A percentile compares a stretch with the other conserved stretches of the same genome.
Conservation (phyloP, 2,113 vertebrate genomes). For the Sander lucioperca region DNA sequence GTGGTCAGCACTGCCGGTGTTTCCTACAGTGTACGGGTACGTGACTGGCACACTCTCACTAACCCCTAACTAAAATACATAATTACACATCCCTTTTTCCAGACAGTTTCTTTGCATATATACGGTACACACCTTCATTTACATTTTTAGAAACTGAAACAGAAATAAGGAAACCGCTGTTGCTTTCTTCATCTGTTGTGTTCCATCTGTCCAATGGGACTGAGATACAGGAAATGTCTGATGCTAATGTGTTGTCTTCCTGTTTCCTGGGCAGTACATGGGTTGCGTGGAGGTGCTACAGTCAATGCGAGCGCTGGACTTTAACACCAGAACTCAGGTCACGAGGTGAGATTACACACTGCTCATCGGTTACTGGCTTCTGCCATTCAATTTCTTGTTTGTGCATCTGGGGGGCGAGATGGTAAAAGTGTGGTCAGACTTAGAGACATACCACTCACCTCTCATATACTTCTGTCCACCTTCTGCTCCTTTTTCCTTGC, state of each 20-base stretch:
- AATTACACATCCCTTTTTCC: slow-evolving; percentile 1
- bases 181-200: slow-evolving; percentile 21
- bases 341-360: slow-evolving; percentile 89
- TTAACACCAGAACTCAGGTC: slow-evolving; percentile 97
- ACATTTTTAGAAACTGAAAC: slow-evolving; percentile 26
- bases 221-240: slow-evolving; percentile 59
- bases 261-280: slow-evolving; percentile 87
- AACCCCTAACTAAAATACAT: not conserved
- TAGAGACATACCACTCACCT: slow-evolving; percentile 15
- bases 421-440: slow-evolving; percentile 28
- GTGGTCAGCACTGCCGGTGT: slow-evolving; percentile 96
- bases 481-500: slow-evolving; percentile 25
- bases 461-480: slow-evolving; percentile 18
- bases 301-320: slow-evolving; percentile 97
- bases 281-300: slow-evolving; percentile 98
- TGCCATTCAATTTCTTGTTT: not conserved
- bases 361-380: not conserved
- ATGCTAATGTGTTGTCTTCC: slow-evolving; percentile 62
- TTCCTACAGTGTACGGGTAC: slow-evolving; percentile 90
- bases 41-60: slow-evolving; percentile 29
- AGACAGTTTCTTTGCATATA: not conserved
- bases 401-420: not conserved
- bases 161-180: not conserved
- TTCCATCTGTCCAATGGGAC: slow-evolving; percentile 14
- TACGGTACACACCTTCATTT: not conserved